Evolutionary conservation across 1,140 invertebrate species (phyloP).

Genomic region (Magallana ariakensis): DNA sequence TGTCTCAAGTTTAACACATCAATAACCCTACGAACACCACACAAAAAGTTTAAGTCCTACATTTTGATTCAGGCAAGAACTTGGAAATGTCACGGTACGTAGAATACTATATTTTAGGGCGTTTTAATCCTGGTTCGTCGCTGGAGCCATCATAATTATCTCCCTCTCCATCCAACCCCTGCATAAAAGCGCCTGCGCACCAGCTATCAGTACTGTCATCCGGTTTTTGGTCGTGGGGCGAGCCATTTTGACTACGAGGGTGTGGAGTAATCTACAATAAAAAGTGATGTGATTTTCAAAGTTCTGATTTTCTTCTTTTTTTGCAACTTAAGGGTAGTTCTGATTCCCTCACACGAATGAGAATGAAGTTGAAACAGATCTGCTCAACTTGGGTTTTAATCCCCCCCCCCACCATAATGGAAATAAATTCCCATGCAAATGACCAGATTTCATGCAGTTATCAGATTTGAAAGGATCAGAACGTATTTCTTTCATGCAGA

Average conservation of each 20-base stretch:
- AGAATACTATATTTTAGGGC: conserved; percentile 27
- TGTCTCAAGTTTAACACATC: neutral
- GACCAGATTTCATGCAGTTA: conserved; percentile 25
- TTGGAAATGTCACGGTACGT: conserved; percentile 6
- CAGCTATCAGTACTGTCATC: conserved; percentile 51
- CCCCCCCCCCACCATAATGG: too few relatives aligned
- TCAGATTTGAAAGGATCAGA: conserved; percentile 20
- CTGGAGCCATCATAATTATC: conserved; percentile 35
- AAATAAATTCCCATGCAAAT: conserved; percentile 3
- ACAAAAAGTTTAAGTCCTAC: conserved; percentile 1
- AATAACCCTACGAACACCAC: neutral
- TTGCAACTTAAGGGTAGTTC: neutral
- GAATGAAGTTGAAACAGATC: conserved; percentile 28
- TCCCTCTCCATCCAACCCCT: conserved; percentile 44
- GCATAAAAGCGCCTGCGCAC: conserved; percentile 49
- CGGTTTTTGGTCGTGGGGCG: conserved; percentile 50
- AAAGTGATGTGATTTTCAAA: conserved; percentile 55
- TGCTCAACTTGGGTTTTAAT: conserved; percentile 22
- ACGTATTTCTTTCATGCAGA: conserved; percentile 43
- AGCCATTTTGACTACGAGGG: conserved; percentile 49
- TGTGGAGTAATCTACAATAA: conserved; percentile 52
- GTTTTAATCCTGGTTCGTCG: conserved; percentile 39
- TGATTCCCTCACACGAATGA: neutral
- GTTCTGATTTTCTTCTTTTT: neutral
- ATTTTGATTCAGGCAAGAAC: conserved; percentile 25